Evolutionary conservation across 1,140 invertebrate species (phyloP).

Genomic region (Procambarus clarkii): DNA sequence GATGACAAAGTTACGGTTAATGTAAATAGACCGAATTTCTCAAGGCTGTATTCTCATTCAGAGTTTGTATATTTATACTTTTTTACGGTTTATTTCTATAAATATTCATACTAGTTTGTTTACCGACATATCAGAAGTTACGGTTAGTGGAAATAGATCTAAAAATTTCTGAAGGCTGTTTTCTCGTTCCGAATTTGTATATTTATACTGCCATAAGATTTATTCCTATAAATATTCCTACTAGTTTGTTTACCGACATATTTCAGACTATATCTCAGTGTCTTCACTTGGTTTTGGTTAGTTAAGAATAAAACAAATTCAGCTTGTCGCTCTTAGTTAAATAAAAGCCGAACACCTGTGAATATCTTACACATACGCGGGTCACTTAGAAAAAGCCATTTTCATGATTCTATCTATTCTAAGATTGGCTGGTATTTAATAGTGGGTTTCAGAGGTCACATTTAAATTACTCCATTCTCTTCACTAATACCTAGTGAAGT

Average conservation of each 20-base stretch:
- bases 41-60: conserved; percentile 65
- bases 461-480: conserved; percentile 17
- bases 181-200: conserved; percentile 65
- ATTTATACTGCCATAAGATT: conserved; percentile 45
- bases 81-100: conserved; percentile 20
- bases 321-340: background rate
- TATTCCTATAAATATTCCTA: conserved; percentile 54
- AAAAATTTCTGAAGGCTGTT: conserved; percentile 67
- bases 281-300: conserved; percentile 33
- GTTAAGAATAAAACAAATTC: background rate
- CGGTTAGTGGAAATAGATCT: conserved; percentile 61
- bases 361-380: background rate
- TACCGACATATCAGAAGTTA: conserved; percentile 50
- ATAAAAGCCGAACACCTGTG: background rate
- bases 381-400: too few species aligned
- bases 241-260: conserved; percentile 50
- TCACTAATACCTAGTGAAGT: conserved; percentile 15
- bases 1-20: conserved; percentile 66
- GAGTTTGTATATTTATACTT: conserved; percentile 63
- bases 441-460: conserved; percentile 16
- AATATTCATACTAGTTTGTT: conserved; percentile 66
- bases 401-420: background rate
- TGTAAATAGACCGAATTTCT: conserved; percentile 64
- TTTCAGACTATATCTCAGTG: conserved; percentile 51
- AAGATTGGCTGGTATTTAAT: background rate